A percentile compares a stretch with the other conserved stretches of the same genome.
These are phyloP conservation scores for Sakesphorus luctuosus DNA, from an alignment of 2,113 vertebrate species.

Conservation along the genomic window DNA sequence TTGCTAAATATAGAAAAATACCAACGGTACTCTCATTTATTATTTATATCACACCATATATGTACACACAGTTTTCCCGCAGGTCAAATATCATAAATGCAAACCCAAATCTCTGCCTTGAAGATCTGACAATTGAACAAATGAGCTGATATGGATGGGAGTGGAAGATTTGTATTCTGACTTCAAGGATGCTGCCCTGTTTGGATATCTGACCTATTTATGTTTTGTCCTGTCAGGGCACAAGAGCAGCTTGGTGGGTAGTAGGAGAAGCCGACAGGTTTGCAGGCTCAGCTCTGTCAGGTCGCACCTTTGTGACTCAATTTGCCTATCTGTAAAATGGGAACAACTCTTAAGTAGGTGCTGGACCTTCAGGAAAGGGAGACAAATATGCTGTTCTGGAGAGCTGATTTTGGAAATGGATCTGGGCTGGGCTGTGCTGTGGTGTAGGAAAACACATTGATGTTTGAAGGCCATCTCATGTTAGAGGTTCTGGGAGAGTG, in stretches of 20 bases:
- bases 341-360: background rate
- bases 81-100: slow-evolving; percentile 57
- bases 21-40: slow-evolving; percentile 57
- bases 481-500: background rate
- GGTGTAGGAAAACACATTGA: background rate
- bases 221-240: background rate
- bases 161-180: background rate
- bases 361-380: background rate
- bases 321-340: background rate
- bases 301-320: slow-evolving; percentile 9
- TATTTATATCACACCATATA: slow-evolving; percentile 69
- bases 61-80: slow-evolving; percentile 38
- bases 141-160: slow-evolving; percentile 28
- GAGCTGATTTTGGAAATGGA: background rate
- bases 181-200: background rate
- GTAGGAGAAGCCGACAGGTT: background rate
- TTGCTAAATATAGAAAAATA: slow-evolving; percentile 69
- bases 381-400: background rate
- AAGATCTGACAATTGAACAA: slow-evolving; percentile 48
- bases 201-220: slow-evolving; percentile 42
- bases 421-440: background rate
- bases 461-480: background rate
- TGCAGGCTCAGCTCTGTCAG: background rate
- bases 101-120: slow-evolving; percentile 41
- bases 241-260: slow-evolving; percentile 26